These are phyloP conservation scores for Brevimyrus niger DNA, from an alignment of 2,113 vertebrate species.

Conservation along the genomic window DNA sequence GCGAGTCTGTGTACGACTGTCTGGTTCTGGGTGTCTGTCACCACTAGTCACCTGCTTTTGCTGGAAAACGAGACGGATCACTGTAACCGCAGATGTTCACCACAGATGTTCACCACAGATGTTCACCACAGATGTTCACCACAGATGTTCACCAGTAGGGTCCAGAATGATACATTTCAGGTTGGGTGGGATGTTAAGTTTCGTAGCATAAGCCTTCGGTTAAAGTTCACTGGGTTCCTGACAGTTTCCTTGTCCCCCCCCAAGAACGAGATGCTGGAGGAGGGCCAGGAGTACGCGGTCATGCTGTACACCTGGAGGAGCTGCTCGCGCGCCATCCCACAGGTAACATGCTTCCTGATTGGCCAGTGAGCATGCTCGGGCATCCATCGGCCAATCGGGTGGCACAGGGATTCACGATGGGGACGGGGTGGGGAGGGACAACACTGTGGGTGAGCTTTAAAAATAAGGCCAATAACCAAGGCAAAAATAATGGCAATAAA, in stretches of 20 bases:
- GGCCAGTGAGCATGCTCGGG: not conserved
- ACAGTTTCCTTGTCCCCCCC: not conserved
- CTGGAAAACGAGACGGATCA: not conserved
- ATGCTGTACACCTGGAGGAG: slow-evolving; percentile 99
- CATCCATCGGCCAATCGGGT: not conserved
- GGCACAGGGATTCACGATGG: not conserved
- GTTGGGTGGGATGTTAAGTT: not conserved
- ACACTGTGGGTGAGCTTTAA: not conserved
- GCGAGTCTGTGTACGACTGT: not conserved
- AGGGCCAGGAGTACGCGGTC: slow-evolving; percentile 93
- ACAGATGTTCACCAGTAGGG: not conserved
- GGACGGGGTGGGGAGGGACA: not conserved
- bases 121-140: not conserved
- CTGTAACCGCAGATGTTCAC: not conserved
- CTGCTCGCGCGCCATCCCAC: slow-evolving; percentile 95
- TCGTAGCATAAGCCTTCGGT: not conserved
- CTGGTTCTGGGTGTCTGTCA: not conserved
- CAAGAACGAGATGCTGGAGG: slow-evolving; percentile 98
- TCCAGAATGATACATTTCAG: not conserved
- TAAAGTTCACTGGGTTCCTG: not conserved
- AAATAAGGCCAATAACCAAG: not conserved
- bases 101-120: not conserved
- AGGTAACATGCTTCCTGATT: slow-evolving; percentile 59
- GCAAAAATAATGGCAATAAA: not conserved
- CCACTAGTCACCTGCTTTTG: not conserved